Evolutionary conservation across 2,888 invertebrate genomes (phyloP), one percentile per base, ranked within the genome.

Genomic region (Tridacna crocea): DNA sequence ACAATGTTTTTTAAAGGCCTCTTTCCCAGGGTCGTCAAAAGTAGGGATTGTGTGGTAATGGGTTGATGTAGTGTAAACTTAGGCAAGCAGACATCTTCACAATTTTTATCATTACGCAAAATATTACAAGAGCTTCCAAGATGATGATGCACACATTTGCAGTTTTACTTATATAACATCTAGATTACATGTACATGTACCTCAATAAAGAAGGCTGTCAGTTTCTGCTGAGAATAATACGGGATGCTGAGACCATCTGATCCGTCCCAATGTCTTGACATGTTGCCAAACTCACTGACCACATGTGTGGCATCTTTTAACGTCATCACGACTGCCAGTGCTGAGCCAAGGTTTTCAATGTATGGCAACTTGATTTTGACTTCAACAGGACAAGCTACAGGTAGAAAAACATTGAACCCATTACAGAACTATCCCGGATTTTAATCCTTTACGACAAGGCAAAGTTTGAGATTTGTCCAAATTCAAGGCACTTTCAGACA

Each of bases 261-360:
- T 13, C 84, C 84, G 61, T 73, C 74, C 84, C 84, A 84, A 24
- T 70, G 47, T n/a, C 27, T 63, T 0, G 76, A 58, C 84, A 84
- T 84, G n/a, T 81, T 81, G 19, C 84, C 84, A 22, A 70, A 66
- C 11, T 79, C 77, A 3, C 19, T 77, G 27, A 76, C 81, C 13
- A 76, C 76, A 46, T 84, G 81, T 10, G 72, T 75, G 19, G 74
- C 66, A 11, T 75, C 58, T 19, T 81, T 81, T 0, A 81, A 77
- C 77, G 77, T 84, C 24, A 84, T 24, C 63, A 81, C 27, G 11
- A 79, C 79, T 3, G 81, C 81, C 4, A 60, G 27, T 17, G 75
- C 75, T 0, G 70, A 63, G 17, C 84, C 84, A 0, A 60, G 63
- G 26, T 84, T 84, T 65, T 81, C 74, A 10, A 84, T 58, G 63